Conservation (phyloP, 2,797 vertebrate genomes). For the Paramormyrops hopkinsi region DNA sequence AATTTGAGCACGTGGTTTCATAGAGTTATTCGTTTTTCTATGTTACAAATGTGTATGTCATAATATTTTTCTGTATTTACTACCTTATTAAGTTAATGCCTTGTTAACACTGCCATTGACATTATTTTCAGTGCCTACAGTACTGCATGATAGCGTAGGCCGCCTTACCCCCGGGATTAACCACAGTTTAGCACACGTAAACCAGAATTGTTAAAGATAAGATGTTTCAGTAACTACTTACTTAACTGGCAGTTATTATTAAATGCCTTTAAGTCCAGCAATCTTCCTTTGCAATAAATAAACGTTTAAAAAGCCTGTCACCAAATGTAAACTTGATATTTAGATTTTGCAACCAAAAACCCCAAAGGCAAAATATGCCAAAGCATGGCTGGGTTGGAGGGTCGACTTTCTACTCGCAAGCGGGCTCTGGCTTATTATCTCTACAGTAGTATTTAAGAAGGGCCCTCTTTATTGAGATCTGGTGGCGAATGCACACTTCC, state of each 20-base stretch:
- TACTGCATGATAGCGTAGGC: neutral
- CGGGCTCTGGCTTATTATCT: neutral
- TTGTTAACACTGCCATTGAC: neutral
- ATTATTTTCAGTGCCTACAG: neutral
- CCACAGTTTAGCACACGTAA: neutral
- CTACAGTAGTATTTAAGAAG: constrained; percentile 10
- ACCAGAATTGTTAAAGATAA: neutral
- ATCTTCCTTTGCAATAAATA: neutral
- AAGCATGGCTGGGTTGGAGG: neutral
- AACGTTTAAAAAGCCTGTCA: neutral
- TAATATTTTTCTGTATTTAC: neutral
- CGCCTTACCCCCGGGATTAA: neutral
- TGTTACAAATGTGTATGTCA: neutral
- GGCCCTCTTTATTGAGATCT: constrained; percentile 48
- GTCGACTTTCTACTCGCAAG: neutral
- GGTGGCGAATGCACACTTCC: constrained; percentile 50
- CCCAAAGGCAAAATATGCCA: neutral
- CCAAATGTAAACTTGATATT: neutral
- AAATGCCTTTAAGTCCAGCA: neutral
- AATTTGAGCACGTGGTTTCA: neutral
- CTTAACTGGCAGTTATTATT: neutral
- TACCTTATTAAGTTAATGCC: neutral
- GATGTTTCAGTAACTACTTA: neutral
- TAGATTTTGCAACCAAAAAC: neutral
- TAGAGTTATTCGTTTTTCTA: constrained; percentile 32